Evolutionary conservation across 2,888 invertebrate genomes (phyloP).

Genomic region (Cancer borealis): DNA sequence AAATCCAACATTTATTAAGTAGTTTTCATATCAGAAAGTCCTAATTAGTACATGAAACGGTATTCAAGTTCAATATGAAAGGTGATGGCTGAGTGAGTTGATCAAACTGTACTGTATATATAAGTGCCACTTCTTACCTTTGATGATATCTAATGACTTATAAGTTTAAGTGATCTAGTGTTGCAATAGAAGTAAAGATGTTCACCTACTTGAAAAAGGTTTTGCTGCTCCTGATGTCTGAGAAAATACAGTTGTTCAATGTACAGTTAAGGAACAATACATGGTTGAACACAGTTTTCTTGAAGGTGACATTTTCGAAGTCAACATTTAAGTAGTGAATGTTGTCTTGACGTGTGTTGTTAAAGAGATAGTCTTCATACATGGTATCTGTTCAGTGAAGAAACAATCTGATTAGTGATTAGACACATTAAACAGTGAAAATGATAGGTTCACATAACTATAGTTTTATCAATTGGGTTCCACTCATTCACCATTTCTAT

Average conservation of each 20-base stretch:
- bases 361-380: conserved; percentile 62
- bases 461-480: background rate
- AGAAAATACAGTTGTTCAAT: conserved; percentile 86
- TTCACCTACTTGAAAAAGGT: conserved; percentile 82
- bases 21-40: background rate
- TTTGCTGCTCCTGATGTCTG: conserved; percentile 86
- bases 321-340: conserved; percentile 83
- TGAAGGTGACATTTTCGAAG: conserved; percentile 85
- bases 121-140: background rate
- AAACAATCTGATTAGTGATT: background rate
- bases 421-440: background rate
- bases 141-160: background rate
- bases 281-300: conserved; percentile 86
- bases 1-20: background rate
- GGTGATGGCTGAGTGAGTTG: background rate
- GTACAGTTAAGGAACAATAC: conserved; percentile 87
- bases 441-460: background rate
- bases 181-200: background rate
- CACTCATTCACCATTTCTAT: no score
- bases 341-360: conserved; percentile 83
- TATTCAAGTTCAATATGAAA: background rate
- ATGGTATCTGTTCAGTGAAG: conserved; percentile 17
- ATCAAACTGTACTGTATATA: background rate
- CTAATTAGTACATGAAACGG: background rate
- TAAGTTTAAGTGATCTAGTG: background rate